Evolutionary conservation across 2,797 vertebrate species (phyloP), one percentile per base, ranked within the genome.

Genomic region (Florisuga fusca): DNA sequence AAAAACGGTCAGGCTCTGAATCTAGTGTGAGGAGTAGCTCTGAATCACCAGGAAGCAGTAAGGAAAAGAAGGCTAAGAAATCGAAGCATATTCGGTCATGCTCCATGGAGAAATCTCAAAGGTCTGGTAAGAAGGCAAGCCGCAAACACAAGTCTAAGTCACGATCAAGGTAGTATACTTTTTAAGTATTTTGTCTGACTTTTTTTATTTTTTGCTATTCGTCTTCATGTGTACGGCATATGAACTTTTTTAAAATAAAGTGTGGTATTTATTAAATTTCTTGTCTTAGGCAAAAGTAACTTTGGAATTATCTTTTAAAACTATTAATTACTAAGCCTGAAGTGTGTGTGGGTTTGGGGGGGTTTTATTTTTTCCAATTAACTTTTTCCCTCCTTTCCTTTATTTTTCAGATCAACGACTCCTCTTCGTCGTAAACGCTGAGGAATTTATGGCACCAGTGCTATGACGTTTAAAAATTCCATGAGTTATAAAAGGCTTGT

Each of bases 131-230:
- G 99, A 99, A 99, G 99, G 99, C 99, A 99, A 99, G 99, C 99
- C 99, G 99, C 99, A 99, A 99, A 99, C 99, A 99, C 99, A 99
- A 99, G 99, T 99, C 99, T 99, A 99, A 99, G 98, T 99, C 99
- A 97, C 99, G 99, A 99, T 99, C 99, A 99, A 99, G 99, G 99
- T 99, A 99, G 99, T 99, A 99, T 98, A 98, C 98, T 99, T 99
- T 98, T 98, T 97, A 98, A 98, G 97, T 98, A 97, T 97, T 97
- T 97, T 98, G 97, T 97, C 96, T 98, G 97, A 98, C 94, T 98
- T 94, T 81, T 82, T 76, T 97, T 92, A 33, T 96, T 98, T 97
- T 96, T 89, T 92, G 94, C 93, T 97, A 98, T 92, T 97, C 95
- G 5, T 97, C 97, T 97, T 96, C 98, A 98, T 95, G 98, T 97